A percentile compares a stretch with the other conserved stretches of the same genome.
These are phyloP conservation scores for Uloborus plumipes DNA, from an alignment of 2,888 invertebrate species.

Conservation along the genomic window DNA sequence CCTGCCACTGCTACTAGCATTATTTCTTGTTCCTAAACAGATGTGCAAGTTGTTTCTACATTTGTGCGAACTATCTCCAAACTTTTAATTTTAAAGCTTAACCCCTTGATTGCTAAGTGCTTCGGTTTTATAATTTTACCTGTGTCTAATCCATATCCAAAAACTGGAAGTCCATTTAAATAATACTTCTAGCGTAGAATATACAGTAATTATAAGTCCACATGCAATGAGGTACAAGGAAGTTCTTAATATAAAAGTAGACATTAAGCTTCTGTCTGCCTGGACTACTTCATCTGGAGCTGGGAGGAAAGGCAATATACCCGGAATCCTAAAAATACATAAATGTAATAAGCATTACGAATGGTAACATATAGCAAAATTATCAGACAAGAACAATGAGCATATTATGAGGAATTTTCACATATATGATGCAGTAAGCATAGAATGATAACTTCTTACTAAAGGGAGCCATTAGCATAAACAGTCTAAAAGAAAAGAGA, in stretches of 20 bases:
- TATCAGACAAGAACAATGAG: not conserved
- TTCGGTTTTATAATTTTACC: not conserved
- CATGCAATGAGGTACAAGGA: constrained; percentile 34
- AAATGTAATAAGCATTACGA: not conserved
- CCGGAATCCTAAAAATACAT: constrained; percentile 16
- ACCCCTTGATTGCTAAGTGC: too few relatives aligned
- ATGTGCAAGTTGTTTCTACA: too few relatives aligned
- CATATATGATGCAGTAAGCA: too few relatives aligned
- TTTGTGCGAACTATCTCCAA: too few relatives aligned
- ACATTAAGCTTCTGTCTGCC: constrained; percentile 18
- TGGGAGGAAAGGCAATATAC: constrained; percentile 10
- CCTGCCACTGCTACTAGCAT: too few relatives aligned
- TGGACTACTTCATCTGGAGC: constrained; percentile 25
- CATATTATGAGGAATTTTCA: too few relatives aligned
- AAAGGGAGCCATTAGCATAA: not conserved
- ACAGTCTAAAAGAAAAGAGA: not conserved
- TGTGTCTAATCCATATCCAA: constrained; percentile 20
- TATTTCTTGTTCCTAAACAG: too few relatives aligned
- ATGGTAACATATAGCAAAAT: not conserved
- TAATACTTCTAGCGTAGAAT: not conserved
- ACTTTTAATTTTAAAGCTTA: too few relatives aligned
- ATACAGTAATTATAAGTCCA: constrained; percentile 40
- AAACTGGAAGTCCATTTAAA: constrained; percentile 10
- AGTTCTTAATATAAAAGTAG: constrained; percentile 27
- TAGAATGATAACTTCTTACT: too few relatives aligned